A percentile compares a stretch with the other conserved stretches of the same genome.
Conservation (phyloP, 37 sponge, comb jelly and placozoan genomes). For the Theonella swinhoei region DNA sequence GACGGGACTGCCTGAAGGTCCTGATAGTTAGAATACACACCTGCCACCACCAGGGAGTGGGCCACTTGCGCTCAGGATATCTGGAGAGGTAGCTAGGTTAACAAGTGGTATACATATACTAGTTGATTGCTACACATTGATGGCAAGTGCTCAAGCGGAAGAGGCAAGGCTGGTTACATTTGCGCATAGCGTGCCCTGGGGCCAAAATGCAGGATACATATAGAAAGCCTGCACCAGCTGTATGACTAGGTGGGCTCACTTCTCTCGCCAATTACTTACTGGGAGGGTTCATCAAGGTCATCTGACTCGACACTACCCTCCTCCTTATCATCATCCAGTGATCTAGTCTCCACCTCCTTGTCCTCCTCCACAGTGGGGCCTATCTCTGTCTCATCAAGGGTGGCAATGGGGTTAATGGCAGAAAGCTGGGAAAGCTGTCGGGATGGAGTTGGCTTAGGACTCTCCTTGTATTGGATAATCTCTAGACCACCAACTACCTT, state of each 20-base stretch:
- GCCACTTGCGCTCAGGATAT: slow-evolving; percentile 44
- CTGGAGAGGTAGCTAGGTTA: not conserved
- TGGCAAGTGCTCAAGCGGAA: too few species aligned
- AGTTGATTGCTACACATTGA: too few species aligned
- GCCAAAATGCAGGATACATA: too few species aligned
- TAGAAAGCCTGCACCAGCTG: too few species aligned
- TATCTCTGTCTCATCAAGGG: not conserved
- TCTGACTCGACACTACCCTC: not conserved
- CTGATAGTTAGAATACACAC: slow-evolving; percentile 56
- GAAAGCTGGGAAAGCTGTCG: not conserved
- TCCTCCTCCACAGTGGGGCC: not conserved
- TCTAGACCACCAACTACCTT: not conserved
- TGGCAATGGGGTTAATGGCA: not conserved
- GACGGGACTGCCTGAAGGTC: slow-evolving; percentile 50
- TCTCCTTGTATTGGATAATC: slow-evolving; percentile 23
- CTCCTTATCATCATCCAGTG: not conserved
- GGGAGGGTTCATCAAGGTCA: not conserved
- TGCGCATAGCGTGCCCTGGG: too few species aligned
- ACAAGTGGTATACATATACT: not conserved
- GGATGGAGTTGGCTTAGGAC: not conserved
- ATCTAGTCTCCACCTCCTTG: not conserved
- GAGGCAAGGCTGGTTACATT: too few species aligned
- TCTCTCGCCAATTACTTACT: too few species aligned
- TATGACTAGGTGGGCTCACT: too few species aligned
- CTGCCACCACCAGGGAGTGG: slow-evolving; percentile 66